phyloP scores from a whole-genome alignment of 2,113 vertebrate species.

The Tragelaphus buxtoni region DNA sequence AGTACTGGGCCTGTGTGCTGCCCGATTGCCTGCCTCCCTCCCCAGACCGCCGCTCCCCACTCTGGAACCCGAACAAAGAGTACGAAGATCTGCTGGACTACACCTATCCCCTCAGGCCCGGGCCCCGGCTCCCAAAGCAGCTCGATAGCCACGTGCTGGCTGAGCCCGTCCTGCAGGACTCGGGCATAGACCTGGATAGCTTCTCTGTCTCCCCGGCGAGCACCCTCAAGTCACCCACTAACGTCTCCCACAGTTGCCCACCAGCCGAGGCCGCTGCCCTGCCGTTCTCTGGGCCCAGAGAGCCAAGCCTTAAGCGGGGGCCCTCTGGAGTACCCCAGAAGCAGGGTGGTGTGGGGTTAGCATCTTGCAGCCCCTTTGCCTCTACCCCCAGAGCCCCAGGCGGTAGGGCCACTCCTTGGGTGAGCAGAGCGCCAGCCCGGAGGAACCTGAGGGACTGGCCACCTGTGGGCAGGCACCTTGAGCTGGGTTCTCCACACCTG shows the following conservation, averaged over 20 bases:
- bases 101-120: slow-evolving; percentile 90
- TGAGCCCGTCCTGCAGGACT: slow-evolving; percentile 85
- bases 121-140: slow-evolving; percentile 67
- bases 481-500: neutral
- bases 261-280: neutral
- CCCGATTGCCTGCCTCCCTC: slow-evolving; percentile 84
- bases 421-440: slow-evolving; percentile 58
- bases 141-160: slow-evolving; percentile 37
- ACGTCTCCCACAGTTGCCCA: slow-evolving; percentile 34
- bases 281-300: neutral
- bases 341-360: slow-evolving; percentile 38
- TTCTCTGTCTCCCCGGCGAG: slow-evolving; percentile 81
- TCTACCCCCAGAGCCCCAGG: slow-evolving; percentile 57
- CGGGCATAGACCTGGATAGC: slow-evolving; percentile 89
- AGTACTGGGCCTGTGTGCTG: slow-evolving; percentile 92
- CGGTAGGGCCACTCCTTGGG: slow-evolving; percentile 6
- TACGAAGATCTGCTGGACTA: slow-evolving; percentile 93
- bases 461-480: neutral
- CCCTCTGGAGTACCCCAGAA: slow-evolving; percentile 52
- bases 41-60: slow-evolving; percentile 83
- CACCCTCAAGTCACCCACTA: slow-evolving; percentile 60
- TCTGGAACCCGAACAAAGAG: slow-evolving; percentile 90
- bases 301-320: neutral
- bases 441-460: neutral
- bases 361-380: neutral